Conservation (phyloP, 2,888 invertebrate genomes). For the Cacoxenus indagator region DNA sequence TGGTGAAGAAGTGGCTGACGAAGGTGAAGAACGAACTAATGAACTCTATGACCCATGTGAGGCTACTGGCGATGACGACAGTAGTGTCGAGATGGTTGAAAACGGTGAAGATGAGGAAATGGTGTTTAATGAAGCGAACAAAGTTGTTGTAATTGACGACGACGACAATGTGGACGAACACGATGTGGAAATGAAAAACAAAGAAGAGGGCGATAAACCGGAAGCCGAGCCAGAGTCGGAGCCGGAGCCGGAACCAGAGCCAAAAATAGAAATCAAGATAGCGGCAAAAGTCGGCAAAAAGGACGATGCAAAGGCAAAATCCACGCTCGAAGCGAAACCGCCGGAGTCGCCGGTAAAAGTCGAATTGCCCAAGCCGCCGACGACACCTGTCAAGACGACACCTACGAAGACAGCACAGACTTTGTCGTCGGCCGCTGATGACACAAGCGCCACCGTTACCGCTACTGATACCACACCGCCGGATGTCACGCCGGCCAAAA, state of each 20-base stretch:
- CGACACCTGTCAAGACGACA: constrained; percentile 50
- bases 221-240: constrained; percentile 40
- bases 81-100: constrained; percentile 49
- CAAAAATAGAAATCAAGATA: constrained; percentile 27
- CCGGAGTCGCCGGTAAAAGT: constrained; percentile 36
- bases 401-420: constrained; percentile 48
- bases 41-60: not conserved
- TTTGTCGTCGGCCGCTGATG: constrained; percentile 33
- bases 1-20: not conserved
- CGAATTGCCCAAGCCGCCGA: constrained; percentile 5
- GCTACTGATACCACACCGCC: constrained; percentile 33
- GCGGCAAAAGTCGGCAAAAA: constrained; percentile 39
- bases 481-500: constrained; percentile 72
- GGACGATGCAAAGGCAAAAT: constrained; percentile 40
- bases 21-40: not conserved
- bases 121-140: constrained; percentile 51
- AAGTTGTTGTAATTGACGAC: constrained; percentile 49
- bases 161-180: constrained; percentile 46
- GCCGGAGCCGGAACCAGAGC: constrained; percentile 46
- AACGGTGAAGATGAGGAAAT: constrained; percentile 69
- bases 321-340: no score
- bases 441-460: constrained; percentile 46
- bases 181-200: constrained; percentile 56
- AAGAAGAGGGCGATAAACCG: constrained; percentile 47
- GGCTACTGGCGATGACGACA: not conserved